phyloP scores from a whole-genome alignment of 2,113 vertebrate genomes.

The Otocyon megalotis region DNA sequence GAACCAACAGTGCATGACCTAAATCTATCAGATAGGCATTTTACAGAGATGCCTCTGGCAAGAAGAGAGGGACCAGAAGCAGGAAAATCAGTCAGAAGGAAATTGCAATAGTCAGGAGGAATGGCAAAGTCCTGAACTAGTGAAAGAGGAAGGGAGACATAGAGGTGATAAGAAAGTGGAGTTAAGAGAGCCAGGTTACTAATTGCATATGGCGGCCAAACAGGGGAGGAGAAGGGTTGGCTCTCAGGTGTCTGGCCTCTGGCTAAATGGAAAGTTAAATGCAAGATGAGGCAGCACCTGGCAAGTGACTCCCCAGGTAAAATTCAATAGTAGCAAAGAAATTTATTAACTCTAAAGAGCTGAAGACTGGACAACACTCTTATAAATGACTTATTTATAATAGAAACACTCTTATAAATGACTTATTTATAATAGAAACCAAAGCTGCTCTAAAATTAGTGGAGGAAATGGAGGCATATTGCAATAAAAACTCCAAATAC shows the following conservation, averaged over 20 bases:
- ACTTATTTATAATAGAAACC: slow-evolving; percentile 22
- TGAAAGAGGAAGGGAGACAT: neutral
- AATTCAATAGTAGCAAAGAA: neutral
- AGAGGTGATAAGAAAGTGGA: neutral
- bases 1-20: neutral
- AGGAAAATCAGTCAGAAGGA: neutral
- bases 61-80: neutral
- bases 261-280: neutral
- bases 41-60: neutral
- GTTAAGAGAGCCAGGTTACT: neutral
- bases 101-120: neutral
- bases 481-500: neutral
- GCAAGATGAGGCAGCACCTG: neutral
- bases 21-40: neutral
- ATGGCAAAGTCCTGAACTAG: neutral
- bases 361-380: neutral
- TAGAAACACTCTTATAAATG: no score
- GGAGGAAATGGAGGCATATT: neutral
- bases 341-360: neutral
- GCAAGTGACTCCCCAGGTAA: neutral
- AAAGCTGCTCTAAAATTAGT: neutral
- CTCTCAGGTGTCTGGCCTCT: neutral
- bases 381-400: neutral
- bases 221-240: neutral
- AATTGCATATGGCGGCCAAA: neutral